Base-by-base conservation (phyloP, 2,888 invertebrate genomes). In the Ectropis crepuscularia region DNA sequence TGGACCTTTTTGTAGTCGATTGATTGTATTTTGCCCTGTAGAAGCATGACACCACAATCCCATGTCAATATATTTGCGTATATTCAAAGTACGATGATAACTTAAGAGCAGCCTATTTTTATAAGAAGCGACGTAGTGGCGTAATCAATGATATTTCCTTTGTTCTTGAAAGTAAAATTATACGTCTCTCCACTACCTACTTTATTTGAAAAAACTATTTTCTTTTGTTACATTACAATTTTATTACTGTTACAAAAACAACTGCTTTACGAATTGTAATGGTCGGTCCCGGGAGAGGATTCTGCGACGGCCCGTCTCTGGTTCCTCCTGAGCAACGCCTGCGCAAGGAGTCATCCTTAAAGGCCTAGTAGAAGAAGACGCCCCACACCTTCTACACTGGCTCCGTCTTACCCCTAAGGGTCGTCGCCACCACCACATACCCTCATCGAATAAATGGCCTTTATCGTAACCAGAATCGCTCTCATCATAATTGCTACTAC, bases 241-340 rank as follows among this genome's bases (percentile, higher is more conserved):
- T 36, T 5, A 11, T 11, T 36, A 28, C n/a, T 43, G 49, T 66
- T 65, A 71, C 60, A 71, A 68, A 80, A 90, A 90, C 64, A 90
- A 78, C 72, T 89, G 89, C 68, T 87, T 87, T 42, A 89, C 84
- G 73, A 90, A 89, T 57, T 86, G 83, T 63, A 92, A 74, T 5
- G 92, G 92, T 36, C 92, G 86, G 71, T 90, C 88, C 36, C 86
- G 84, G 4, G 91, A 91, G 73, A 83, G 77, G 6, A 83, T 37
- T 0, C 84, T 82, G 1, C 86, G 80, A 2, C 77, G 75, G 6
- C 69, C 73, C 5, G 68, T 57, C 8, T 75, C 78, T 0, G 70
- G 64, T 8, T 80, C 78, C 8, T 78, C 77, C 57, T 78, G 78
- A 5, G 80, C 74, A 2, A 79, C 78, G 39, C 82, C 85, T 0